These are phyloP conservation scores for Rhombomys opimus DNA, from an alignment of 2,113 vertebrate species.

Conservation along the genomic window DNA sequence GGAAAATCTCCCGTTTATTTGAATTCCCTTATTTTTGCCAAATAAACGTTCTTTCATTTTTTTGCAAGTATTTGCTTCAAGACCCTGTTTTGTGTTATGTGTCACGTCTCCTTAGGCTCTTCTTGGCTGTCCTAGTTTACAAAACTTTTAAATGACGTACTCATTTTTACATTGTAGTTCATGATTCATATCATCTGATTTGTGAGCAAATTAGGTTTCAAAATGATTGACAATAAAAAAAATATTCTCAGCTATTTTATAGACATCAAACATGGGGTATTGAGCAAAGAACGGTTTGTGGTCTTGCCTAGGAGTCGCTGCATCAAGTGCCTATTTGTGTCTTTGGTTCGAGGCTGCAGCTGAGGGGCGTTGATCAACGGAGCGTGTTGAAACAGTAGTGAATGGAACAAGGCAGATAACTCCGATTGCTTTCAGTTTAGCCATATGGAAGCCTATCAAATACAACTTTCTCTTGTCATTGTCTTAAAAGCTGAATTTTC, in stretches of 20 bases:
- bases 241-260: not conserved
- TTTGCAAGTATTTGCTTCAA: not conserved
- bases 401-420: not conserved
- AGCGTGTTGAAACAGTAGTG: not conserved
- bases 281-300: not conserved
- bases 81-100: not conserved
- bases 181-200: not conserved
- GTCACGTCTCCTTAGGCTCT: not conserved
- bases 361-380: not conserved
- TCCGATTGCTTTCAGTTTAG: not conserved
- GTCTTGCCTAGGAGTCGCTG: rapidly evolving
- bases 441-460: not conserved
- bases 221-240: not conserved
- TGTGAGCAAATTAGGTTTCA: not conserved
- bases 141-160: not conserved
- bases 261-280: not conserved
- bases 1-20: not conserved
- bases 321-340: not conserved
- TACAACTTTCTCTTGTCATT: not conserved
- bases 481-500: constrained; percentile 1
- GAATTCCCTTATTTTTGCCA: not conserved
- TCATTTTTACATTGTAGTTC: not conserved
- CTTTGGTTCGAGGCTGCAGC: not conserved
- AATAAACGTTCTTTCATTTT: not conserved
- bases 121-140: not conserved